Evolutionary conservation across 2,797 vertebrate species (phyloP), one percentile per base, ranked within the genome.

Genomic region (Masticophis lateralis): DNA sequence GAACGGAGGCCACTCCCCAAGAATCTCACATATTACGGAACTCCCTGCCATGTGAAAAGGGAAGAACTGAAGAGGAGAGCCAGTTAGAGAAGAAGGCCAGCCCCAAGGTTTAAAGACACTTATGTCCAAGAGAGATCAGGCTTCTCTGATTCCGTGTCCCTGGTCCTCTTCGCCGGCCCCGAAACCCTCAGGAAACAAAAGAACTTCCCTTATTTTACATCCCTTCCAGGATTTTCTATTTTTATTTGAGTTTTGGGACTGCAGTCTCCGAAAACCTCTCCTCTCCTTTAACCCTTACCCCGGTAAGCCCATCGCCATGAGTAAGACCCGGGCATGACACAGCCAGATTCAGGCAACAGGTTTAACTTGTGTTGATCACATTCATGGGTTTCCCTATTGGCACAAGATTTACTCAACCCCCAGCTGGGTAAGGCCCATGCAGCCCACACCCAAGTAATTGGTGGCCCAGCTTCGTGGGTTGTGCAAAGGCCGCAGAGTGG

Each of bases 401-500:
- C 69, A 20, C 16, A 9, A 79, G 74, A 4, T 43, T 43, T 43
- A 11, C 9, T 4, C 37, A 43, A 22, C 9, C 74, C 27, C 13
- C 61, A 12, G 4, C 27, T 55, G 22, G 59, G 59, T 6, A 1
- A n/a, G 61, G 61, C 61, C 18, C 18, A 37, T 8, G 9, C 14
- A 1, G 2, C 5, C n/a, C 0, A 1, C 28, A 1, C 28, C n/a
- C 0, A 0, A 43, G 69, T 0, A 16, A 20, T 20, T 3, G 6
- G 20, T 20, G 69, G 14, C 14, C 66, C n/a, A 16, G 0, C 14
- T 74, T 32, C 0, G n/a, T 1, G 0, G 32, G 6, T 8, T 10
- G 32, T 18, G n/a, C 0, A 0, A 74, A 74, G n/a, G 32, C 69
- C 1, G 6, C 66, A 20, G 18, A 8, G 1, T 20, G 32, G 69